Evolutionary conservation across 2,888 invertebrate species (phyloP).

Genomic region (Ashinkailepas kermadecensis): DNA sequence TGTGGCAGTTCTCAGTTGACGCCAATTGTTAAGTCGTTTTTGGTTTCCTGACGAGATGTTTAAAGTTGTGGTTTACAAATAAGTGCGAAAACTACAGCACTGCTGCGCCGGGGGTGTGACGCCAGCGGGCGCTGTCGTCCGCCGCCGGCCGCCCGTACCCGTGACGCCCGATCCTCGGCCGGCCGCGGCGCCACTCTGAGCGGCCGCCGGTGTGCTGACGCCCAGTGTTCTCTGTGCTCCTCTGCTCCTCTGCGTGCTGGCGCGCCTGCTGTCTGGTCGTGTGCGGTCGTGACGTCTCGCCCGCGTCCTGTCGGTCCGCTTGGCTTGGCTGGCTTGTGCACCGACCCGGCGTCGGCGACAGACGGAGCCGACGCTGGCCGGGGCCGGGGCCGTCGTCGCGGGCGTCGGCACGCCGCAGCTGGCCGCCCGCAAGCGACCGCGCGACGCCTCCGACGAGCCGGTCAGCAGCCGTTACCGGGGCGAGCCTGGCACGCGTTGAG

Average conservation of each 20-base stretch:
- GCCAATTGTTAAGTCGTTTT: no score
- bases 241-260: neutral
- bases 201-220: neutral
- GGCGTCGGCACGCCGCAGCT: neutral
- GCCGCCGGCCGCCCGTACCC: neutral
- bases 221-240: neutral
- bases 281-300: no score
- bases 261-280: neutral
- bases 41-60: no score
- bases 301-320: neutral
- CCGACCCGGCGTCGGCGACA: neutral
- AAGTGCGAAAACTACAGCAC: no score
- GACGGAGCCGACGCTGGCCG: neutral
- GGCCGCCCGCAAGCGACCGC: neutral
- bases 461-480: neutral
- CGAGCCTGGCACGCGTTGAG: no score
- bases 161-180: neutral
- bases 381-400: neutral
- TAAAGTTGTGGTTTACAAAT: no score
- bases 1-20: no score
- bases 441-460: slow-evolving; percentile 5
- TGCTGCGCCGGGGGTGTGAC: no score
- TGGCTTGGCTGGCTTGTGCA: neutral
- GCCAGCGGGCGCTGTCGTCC: neutral
- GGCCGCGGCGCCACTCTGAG: no score